Base-by-base conservation (phyloP, 2,113 vertebrate species). In the Eurypyga helias region DNA sequence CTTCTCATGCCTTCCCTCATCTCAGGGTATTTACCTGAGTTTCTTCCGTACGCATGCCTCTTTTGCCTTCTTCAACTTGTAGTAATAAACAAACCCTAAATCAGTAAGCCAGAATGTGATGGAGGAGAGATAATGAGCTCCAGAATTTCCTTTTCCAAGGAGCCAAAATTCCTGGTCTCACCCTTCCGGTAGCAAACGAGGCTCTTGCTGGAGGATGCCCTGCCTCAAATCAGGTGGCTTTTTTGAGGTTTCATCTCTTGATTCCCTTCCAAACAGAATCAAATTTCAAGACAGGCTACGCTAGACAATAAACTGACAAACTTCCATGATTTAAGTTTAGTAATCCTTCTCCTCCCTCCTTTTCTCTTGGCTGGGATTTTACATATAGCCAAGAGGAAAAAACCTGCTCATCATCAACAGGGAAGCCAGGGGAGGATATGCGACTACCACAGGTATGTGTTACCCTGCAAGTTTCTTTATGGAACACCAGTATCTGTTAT, bases 81-180 rank as follows among this genome's bases (percentile, higher is more conserved):
- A 81, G 24, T 64, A 89, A 94, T 29, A 92, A 89, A 72, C 76
- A 95, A 96, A 78, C 33, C 36, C 54, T 72, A 84, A 87, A 79
- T 72, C 83, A 89, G 76, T 93, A 89, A 95, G 72, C 45, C 57
- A 91, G 54, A 87, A 69, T 71, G 89, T 3, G 34, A 96, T 72
- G 81, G 31, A 72, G 73, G 51, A 92, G 52, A 92, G 94, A 87
- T 89, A 95, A 95, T 18, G 11, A 95, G 61, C 52, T 84, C 45
- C 89, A 92, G 89, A 95, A 87, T 84, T 95, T 94, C 86, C 61
- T 95, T 65, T 87, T 89, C 70, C 81, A 76, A 79, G 38, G 36
- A 95, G 89, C 89, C 94, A 96, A 93, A 89, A 94, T 91, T 95
- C 89, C 81, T 66, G 55, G 89, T 89, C 91, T 94, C 89, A 70